Base-by-base conservation (phyloP, 2,113 vertebrate genomes). In the Sturnira hondurensis region DNA sequence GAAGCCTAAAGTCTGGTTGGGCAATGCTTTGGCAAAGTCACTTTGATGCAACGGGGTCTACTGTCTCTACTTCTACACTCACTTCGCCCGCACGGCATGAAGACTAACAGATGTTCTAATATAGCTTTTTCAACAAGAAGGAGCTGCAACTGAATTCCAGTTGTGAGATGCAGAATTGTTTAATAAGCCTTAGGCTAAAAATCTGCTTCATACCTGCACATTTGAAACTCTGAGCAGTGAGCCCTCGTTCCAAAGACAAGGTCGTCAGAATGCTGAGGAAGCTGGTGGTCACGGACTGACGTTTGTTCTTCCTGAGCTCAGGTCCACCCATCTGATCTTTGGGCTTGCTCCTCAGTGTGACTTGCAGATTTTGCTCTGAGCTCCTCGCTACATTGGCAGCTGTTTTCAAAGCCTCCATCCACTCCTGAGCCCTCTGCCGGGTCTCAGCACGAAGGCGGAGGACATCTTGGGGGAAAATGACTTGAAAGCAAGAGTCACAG, bases 241-340 rank as follows among this genome's bases (percentile, higher is more conserved):
- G 99, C 14, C 99, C 99, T 97, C 99, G 99, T 97, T 99, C 99
- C 96, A 99, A 98, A 88, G 99, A 99, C 96, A 99, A 98, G 0
- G 99, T 99, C 41, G 99, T 99, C 96, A 99, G 99, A 94, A 99
- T 99, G 97, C 99, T 99, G 95, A 99, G 99, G 98, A 99, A 99
- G 97, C 99, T 99, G 94, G 99, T 99, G 97, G 99, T 99, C 97
- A 99, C 99, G 0, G 99, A 99, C 97, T 99, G 99, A 0, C 99
- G 98, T 91, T 99, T 99, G 95, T 95, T 98, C 97, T 99, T 99
- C 54, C 97, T 96, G 4, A 98, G 95, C 1, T 98, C 98, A 0
- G 71, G 98, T 77, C 97, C 94, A 12, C 97, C 97, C 82, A 98
- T 97, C 17, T 98, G 96, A 26, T 98, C 99, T 89, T 97, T 98